These are phyloP conservation scores for Catharus ustulatus DNA, from an alignment of 2,797 vertebrate genomes.

Conservation along the genomic window DNA sequence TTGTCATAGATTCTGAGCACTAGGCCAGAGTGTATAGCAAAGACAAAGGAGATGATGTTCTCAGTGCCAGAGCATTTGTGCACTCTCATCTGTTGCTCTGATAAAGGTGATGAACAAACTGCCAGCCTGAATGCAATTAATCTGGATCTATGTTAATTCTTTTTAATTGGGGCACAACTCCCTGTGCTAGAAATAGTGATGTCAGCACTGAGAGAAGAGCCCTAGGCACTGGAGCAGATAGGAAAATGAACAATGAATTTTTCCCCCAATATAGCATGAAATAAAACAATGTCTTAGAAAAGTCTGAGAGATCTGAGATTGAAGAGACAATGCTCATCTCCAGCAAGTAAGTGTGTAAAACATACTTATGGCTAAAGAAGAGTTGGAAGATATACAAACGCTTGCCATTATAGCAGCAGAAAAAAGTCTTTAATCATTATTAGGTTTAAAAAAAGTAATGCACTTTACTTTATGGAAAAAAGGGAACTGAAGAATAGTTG, in stretches of 20 bases:
- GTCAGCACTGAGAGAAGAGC: not conserved
- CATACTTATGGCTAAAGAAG: not conserved
- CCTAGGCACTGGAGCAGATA: not conserved
- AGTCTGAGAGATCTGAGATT: not conserved
- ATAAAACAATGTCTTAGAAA: not conserved
- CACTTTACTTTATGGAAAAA: not conserved
- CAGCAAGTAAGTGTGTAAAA: not conserved
- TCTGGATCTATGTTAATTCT: not conserved
- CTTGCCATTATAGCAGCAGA: not conserved
- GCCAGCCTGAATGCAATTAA: not conserved
- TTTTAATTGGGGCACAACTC: not conserved
- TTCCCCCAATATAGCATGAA: accelerated
- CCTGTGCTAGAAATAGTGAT: not conserved
- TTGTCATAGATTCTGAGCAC: not conserved
- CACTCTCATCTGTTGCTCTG: accelerated
- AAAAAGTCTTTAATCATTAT: not conserved
- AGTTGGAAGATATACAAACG: not conserved
- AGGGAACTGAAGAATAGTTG: not conserved
- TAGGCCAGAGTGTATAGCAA: not conserved
- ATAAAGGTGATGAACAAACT: not conserved
- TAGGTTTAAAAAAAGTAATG: not conserved
- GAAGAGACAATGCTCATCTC: not conserved
- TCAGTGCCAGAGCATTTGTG: not conserved
- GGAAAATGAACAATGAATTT: not conserved
- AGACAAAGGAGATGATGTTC: not conserved